A percentile compares a stretch with the other conserved stretches of the same genome.
Evolutionary conservation across 2,113 vertebrate species (phyloP).

Genomic region (Hoplias malabaricus): DNA sequence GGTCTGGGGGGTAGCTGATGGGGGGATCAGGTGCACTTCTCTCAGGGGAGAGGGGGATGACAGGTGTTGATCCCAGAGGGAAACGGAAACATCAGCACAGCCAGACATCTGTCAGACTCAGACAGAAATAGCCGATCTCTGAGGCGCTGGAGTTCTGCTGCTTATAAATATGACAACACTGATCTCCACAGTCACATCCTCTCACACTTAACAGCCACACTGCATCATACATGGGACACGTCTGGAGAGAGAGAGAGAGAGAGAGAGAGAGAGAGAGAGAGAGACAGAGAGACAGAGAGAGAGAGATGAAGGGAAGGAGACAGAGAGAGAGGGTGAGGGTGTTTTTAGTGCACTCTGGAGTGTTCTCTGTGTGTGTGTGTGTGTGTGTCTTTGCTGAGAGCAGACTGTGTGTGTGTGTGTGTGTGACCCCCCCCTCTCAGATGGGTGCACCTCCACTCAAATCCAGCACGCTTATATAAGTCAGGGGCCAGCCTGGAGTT

Average conservation of each 20-base stretch:
- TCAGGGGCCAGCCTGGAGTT: neutral
- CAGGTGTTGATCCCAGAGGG: neutral
- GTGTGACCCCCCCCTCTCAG: slow-evolving; percentile 44
- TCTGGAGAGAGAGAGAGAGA: neutral
- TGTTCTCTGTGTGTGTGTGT: slow-evolving; percentile 13
- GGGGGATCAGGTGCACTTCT: neutral
- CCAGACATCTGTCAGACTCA: neutral
- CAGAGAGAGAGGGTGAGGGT: neutral
- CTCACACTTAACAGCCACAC: neutral
- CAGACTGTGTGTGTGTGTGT: slow-evolving; percentile 46
- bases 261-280: neutral
- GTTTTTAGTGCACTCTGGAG: slow-evolving; percentile 10
- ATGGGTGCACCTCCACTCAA: slow-evolving; percentile 45
- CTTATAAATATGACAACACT: neutral
- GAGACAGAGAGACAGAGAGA: neutral
- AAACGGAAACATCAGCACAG: neutral
- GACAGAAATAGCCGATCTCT: neutral
- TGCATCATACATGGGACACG: neutral
- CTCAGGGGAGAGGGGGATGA: neutral
- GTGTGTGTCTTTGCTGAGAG: slow-evolving; percentile 45
- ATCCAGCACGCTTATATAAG: slow-evolving; percentile 51
- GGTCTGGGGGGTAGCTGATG: neutral
- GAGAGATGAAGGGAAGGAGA: neutral
- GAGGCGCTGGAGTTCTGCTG: neutral
- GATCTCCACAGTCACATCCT: neutral